Percentiles rank a stretch among this genome's conserved stretches.
Evolutionary conservation across 2,888 invertebrate species (phyloP).

Genomic region (Belgica antarctica): DNA sequence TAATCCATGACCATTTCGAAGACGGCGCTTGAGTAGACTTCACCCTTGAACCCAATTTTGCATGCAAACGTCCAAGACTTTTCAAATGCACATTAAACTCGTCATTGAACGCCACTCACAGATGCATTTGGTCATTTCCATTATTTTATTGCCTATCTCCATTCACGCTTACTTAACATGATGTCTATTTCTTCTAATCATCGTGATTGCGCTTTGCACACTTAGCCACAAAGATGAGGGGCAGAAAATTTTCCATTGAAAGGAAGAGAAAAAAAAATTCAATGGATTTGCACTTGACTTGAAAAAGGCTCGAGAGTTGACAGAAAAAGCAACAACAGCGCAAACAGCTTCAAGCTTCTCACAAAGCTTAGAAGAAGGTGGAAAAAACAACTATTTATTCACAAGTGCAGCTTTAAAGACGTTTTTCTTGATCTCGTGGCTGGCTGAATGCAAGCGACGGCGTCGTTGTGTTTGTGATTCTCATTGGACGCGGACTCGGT

Average conservation of each 20-base stretch:
- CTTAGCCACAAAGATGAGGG: not conserved
- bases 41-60: constrained; percentile 44
- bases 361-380: constrained; percentile 9
- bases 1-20: constrained; percentile 15
- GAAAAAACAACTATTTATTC: not conserved
- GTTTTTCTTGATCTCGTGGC: constrained; percentile 43
- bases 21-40: not conserved
- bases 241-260: constrained; percentile 14
- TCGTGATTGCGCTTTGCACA: constrained; percentile 30
- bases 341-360: constrained; percentile 1
- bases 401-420: constrained; percentile 28
- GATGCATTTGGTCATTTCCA: constrained; percentile 39
- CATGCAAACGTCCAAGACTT: constrained; percentile 38
- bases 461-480: constrained; percentile 14
- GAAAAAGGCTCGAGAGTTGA: not conserved
- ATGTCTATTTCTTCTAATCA: constrained; percentile 38
- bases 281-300: constrained; percentile 42
- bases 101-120: constrained; percentile 36
- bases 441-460: not conserved
- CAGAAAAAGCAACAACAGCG: not conserved
- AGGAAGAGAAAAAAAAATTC: constrained; percentile 8
- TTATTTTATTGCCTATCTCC: constrained; percentile 38
- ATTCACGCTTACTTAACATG: not conserved
- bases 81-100: constrained; percentile 22
- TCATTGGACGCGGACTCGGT: constrained; percentile 12